A percentile compares a stretch with the other conserved stretches of the same genome.
Evolutionary conservation across 1,140 invertebrate genomes (phyloP).

Genomic region (Leucophenga varia): DNA sequence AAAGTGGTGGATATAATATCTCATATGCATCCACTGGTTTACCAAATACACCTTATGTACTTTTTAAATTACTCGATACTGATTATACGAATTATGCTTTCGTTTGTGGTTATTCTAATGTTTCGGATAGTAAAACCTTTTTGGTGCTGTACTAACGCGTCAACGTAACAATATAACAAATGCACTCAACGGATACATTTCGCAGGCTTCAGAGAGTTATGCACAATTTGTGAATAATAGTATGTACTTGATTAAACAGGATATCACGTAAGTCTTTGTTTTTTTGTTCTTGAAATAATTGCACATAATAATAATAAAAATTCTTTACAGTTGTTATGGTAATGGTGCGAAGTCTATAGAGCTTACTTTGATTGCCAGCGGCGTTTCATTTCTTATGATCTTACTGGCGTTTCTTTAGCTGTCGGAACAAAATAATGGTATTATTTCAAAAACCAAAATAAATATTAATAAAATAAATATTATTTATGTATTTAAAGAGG

Average conservation of each 20-base stretch:
- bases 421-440: too few relatives aligned
- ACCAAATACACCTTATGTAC: slow-evolving; percentile 15
- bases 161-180: slow-evolving; percentile 17
- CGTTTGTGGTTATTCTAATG: slow-evolving; percentile 42
- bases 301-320: neutral
- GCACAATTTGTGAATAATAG: slow-evolving; percentile 28
- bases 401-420: too few relatives aligned
- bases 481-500: too few relatives aligned
- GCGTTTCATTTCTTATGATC: too few relatives aligned
- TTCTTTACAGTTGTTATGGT: slow-evolving; percentile 24
- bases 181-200: slow-evolving; percentile 1
- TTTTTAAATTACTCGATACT: slow-evolving; percentile 33
- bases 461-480: too few relatives aligned
- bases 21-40: slow-evolving; percentile 27
- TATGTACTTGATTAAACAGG: slow-evolving; percentile 33
- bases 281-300: neutral
- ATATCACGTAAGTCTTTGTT: slow-evolving; percentile 27
- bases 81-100: slow-evolving; percentile 29
- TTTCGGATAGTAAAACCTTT: slow-evolving; percentile 23
- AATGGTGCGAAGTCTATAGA: slow-evolving; percentile 21
- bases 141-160: slow-evolving; percentile 31
- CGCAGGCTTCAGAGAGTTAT: slow-evolving; percentile 13
- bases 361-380: too few relatives aligned
- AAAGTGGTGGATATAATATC: slow-evolving; percentile 22
- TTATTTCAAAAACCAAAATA: too few relatives aligned